Evolutionary conservation across 2,797 vertebrate genomes (phyloP), one percentile per base, ranked within the genome.

Genomic region (Oreochromis mossambicus): DNA sequence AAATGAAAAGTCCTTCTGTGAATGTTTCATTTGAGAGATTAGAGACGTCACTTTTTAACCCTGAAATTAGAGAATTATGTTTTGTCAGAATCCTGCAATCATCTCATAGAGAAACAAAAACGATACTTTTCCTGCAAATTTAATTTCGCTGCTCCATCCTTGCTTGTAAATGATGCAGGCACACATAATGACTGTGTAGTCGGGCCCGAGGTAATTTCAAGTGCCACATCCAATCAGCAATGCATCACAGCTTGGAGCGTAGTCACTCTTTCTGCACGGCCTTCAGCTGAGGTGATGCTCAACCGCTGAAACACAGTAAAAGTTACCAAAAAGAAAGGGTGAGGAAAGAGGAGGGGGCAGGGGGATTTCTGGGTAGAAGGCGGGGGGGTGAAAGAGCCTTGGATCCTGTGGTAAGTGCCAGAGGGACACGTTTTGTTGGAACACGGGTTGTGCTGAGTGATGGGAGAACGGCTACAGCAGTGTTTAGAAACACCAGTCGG

Each of bases 401-500:
- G 88, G 87, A 94, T 95, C 91, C 89, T 93, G 93, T 82, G 91
- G 94, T 95, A 84, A 95, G 92, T 93, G 94, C 94, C 93, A 95
- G 92, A 94, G 94, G 92, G 94, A 94, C 93, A 92, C 92, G 89
- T 95, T 94, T 93, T 83, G 89, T 82, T 95, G 95, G 94, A 95
- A 93, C 95, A 93, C 89, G 77, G 92, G 82, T 83, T 90, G 92
- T 88, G 94, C 92, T 96, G 94, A 95, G 94, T 96, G 95, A 96
- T 94, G 94, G 94, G 92, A 93, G 94, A 87, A 94, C 92, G 92
- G 94, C 95, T 95, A 90, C 90, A 90, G 95, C 92, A 92, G 91
- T 95, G 95, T 95, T 96, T 95, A 94, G 94, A 96, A 95, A 95
- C 93, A 95, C 92, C 94, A 93, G 94, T 93, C 93, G 92, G 91